Evolutionary conservation across 2,888 invertebrate species (phyloP).

Genomic region (Harmothoe impar): DNA sequence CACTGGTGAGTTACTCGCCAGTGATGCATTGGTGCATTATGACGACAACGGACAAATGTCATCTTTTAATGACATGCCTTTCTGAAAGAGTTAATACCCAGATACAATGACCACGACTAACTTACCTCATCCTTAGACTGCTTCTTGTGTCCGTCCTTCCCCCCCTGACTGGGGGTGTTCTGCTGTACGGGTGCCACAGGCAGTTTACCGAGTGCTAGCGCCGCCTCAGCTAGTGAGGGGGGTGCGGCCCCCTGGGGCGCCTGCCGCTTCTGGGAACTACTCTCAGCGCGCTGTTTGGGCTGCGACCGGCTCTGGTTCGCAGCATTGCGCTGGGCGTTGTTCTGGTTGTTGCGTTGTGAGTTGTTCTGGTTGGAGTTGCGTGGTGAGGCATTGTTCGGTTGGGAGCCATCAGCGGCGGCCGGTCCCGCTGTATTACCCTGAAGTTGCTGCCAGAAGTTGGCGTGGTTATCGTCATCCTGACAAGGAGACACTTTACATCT

Average conservation of each 20-base stretch:
- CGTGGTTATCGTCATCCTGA: constrained; percentile 58
- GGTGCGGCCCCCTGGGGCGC: constrained; percentile 33
- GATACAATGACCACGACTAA: too few relatives aligned
- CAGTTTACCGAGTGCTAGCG: constrained; percentile 31
- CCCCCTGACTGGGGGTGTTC: neutral
- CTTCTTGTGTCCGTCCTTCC: neutral
- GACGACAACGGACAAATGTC: too few relatives aligned
- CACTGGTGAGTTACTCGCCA: too few relatives aligned
- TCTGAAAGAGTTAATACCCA: too few relatives aligned
- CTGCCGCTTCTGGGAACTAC: too few relatives aligned
- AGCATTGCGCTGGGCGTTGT: neutral
- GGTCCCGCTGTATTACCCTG: neutral
- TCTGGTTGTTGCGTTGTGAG: neutral
- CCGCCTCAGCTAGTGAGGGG: constrained; percentile 29
- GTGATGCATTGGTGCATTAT: too few relatives aligned
- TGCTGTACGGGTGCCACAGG: neutral
- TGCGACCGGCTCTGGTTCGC: neutral
- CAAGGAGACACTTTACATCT: neutral
- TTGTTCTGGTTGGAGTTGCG: constrained; percentile 48
- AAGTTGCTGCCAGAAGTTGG: constrained; percentile 62
- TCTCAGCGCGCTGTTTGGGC: neutral
- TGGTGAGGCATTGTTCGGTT: too few relatives aligned
- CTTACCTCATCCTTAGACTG: too few relatives aligned
- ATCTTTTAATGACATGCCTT: too few relatives aligned
- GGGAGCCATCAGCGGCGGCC: too few relatives aligned